Conservation (phyloP, 2,113 vertebrate genomes). For the Limnothrissa miodon region DNA sequence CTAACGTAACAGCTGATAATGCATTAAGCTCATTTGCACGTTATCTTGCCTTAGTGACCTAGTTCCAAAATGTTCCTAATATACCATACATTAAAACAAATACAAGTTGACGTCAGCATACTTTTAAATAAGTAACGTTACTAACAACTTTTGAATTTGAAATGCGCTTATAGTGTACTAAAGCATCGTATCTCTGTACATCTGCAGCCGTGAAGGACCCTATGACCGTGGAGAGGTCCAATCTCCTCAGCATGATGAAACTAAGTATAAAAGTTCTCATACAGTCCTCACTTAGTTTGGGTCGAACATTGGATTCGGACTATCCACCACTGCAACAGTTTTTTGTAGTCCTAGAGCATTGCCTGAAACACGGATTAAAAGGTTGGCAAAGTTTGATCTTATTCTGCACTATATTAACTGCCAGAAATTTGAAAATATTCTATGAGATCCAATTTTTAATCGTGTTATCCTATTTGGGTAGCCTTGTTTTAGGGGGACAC, state of each 20-base stretch:
- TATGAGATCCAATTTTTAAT: too few species aligned
- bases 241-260: slow-evolving; percentile 97
- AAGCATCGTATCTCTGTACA: not conserved
- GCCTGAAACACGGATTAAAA: slow-evolving; percentile 95
- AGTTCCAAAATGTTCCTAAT: not conserved
- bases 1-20: too few species aligned
- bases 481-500: not conserved
- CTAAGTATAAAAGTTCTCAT: slow-evolving; percentile 92
- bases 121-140: not conserved
- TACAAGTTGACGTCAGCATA: not conserved
- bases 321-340: slow-evolving; percentile 95
- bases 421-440: too few species aligned
- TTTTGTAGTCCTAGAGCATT: slow-evolving; percentile 94
- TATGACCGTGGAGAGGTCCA: slow-evolving; percentile 85
- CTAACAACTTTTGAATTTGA: not conserved
- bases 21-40: not conserved
- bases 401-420: too few species aligned
- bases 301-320: slow-evolving; percentile 89
- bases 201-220: slow-evolving; percentile 66
- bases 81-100: too few species aligned
- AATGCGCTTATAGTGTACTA: not conserved
- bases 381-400: slow-evolving; percentile 67
- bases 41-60: not conserved
- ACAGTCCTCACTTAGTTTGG: slow-evolving; percentile 90
- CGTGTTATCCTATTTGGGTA: not conserved